Evolutionary conservation across 2,797 vertebrate species (phyloP).

Genomic region (Mormyrops boulengeri): DNA sequence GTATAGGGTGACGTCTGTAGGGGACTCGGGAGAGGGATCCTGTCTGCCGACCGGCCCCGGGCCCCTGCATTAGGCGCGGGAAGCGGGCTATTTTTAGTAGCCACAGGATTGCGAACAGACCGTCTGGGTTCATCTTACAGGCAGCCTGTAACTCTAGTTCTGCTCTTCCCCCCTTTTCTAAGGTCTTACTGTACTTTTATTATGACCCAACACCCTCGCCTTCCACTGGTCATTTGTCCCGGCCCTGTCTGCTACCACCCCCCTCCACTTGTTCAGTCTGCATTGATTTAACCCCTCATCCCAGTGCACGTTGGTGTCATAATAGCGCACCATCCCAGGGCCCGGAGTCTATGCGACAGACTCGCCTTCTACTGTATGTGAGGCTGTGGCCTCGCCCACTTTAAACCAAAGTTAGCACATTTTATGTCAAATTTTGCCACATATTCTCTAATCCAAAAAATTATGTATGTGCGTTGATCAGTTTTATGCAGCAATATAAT

Average conservation of each 20-base stretch:
- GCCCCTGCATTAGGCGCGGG: conserved; percentile 60
- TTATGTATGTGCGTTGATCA: not conserved
- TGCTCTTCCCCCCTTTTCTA: conserved; percentile 28
- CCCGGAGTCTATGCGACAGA: not conserved
- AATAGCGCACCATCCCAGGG: not conserved
- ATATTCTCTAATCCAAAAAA: too few relatives aligned
- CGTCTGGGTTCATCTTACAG: conserved; percentile 69
- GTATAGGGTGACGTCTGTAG: conserved; percentile 64
- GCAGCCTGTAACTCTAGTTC: conserved; percentile 62
- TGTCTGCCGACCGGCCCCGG: conserved; percentile 67
- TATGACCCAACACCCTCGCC: conserved; percentile 12
- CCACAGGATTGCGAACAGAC: conserved; percentile 66
- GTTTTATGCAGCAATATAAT: not conserved
- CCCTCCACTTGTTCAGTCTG: not conserved
- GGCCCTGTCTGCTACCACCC: conserved; percentile 21
- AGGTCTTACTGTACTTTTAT: conserved; percentile 27
- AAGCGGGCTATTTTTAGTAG: conserved; percentile 61
- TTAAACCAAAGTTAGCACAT: not conserved
- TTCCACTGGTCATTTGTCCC: not conserved
- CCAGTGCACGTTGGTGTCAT: not conserved
- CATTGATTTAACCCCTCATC: not conserved
- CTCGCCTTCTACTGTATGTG: not conserved
- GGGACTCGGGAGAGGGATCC: conserved; percentile 43
- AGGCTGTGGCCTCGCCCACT: not conserved
- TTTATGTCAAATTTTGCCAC: not conserved